Conservation (phyloP, 2,888 invertebrate species). For the Sinodicranocentrus sp. region DNA sequence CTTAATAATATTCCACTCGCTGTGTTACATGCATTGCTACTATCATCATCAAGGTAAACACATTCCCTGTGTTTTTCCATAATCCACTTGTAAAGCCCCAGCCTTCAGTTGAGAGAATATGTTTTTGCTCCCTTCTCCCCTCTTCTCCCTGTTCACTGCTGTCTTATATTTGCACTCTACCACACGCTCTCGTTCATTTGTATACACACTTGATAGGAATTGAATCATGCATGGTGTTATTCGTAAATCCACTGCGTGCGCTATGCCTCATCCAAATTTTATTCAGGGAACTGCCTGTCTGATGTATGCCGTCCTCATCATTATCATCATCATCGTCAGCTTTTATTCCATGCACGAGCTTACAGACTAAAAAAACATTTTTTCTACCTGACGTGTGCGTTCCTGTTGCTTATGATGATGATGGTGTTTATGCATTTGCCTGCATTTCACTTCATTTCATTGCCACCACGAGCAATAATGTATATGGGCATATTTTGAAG, state of each 20-base stretch:
- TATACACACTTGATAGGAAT: background rate
- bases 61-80: conserved; percentile 34
- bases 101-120: conserved; percentile 27
- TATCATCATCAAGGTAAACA: conserved; percentile 59
- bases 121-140: background rate
- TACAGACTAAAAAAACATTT: conserved; percentile 14
- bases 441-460: conserved; percentile 34
- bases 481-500: conserved; percentile 9
- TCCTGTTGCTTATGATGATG: conserved; percentile 59
- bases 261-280: conserved; percentile 60
- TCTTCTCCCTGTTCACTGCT: background rate
- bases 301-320: conserved; percentile 25
- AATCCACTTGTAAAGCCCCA: conserved; percentile 47
- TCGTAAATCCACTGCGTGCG: conserved; percentile 18
- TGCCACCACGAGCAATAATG: conserved; percentile 13
- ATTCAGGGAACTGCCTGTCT: conserved; percentile 29
- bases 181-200: conserved; percentile 11
- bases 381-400: conserved; percentile 43
- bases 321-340: conserved; percentile 30
- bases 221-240: conserved; percentile 44
- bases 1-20: background rate
- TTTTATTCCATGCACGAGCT: conserved; percentile 14
- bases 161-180: conserved; percentile 22
- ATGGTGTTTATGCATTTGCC: conserved; percentile 37
- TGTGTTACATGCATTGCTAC: background rate